These are phyloP conservation scores for Taurulus bubalis DNA, from an alignment of 2,113 vertebrate species.

Conservation along the genomic window DNA sequence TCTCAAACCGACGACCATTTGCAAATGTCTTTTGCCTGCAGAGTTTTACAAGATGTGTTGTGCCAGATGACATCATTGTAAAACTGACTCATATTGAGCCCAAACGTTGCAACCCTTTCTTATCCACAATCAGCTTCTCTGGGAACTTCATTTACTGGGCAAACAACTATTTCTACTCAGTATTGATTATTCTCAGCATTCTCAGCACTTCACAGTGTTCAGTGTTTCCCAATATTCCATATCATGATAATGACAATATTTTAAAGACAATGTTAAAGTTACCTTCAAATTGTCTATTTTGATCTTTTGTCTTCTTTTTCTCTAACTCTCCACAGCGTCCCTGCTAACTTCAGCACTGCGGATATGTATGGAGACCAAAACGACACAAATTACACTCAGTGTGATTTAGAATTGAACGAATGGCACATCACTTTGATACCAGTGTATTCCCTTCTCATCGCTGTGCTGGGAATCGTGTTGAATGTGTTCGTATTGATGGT, in stretches of 20 bases:
- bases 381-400: constrained; percentile 5
- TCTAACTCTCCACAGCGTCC: constrained; percentile 20
- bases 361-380: neutral
- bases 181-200: neutral
- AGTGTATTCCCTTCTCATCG: constrained; percentile 84
- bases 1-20: too few species aligned
- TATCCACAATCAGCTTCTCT: neutral
- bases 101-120: neutral
- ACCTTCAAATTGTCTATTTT: neutral
- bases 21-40: too few species aligned
- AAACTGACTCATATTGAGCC: neutral
- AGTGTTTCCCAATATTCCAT: neutral
- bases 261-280: neutral
- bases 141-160: neutral
- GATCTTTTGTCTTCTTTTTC: neutral
- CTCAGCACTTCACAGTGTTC: neutral
- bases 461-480: constrained; percentile 82
- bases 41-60: neutral
- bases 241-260: neutral
- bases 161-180: neutral
- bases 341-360: neutral
- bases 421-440: constrained; percentile 81
- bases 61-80: neutral
- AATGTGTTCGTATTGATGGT: constrained; percentile 89
- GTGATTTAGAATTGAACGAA: neutral